phyloP scores from a whole-genome alignment of 2,888 invertebrate species.

The Strigamia transsilvanica region DNA sequence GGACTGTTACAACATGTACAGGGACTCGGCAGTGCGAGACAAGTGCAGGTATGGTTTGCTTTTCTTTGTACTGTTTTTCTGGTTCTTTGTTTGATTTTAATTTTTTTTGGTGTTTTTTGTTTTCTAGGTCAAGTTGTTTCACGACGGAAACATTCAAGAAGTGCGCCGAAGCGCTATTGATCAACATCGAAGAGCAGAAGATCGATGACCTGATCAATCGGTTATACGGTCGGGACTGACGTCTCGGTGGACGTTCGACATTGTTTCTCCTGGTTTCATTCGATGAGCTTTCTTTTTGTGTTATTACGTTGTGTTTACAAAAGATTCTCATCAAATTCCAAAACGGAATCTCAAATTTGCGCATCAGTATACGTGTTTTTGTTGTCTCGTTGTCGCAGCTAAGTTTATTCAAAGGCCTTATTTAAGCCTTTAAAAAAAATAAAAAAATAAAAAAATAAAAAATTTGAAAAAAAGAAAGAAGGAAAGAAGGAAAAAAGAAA shows the following conservation, averaged over 20 bases:
- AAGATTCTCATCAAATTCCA: background rate
- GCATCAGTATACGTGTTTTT: slow-evolving; percentile 46
- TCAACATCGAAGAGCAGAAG: slow-evolving; percentile 34
- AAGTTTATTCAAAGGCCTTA: background rate
- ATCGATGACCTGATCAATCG: slow-evolving; percentile 10
- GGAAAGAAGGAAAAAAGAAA: background rate
- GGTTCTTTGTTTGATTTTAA: background rate
- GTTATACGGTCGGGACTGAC: slow-evolving; percentile 50
- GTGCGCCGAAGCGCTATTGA: slow-evolving; percentile 54
- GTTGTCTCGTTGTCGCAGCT: slow-evolving; percentile 12
- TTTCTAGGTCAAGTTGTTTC: slow-evolving; percentile 55
- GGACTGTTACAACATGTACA: slow-evolving; percentile 57
- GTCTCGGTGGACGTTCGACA: background rate
- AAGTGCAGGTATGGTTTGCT: slow-evolving; percentile 57
- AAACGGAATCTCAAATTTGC: slow-evolving; percentile 6
- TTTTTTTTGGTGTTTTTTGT: background rate
- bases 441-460: background rate
- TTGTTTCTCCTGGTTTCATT: background rate
- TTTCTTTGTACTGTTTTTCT: too few species aligned
- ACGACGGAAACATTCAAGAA: slow-evolving; percentile 52
- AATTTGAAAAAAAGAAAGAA: too few species aligned
- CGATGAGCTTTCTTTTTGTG: background rate
- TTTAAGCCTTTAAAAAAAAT: slow-evolving; percentile 10
- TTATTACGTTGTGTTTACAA: background rate
- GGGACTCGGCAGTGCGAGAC: slow-evolving; percentile 55